These are phyloP conservation scores for Ameiurus melas DNA, from an alignment of 2,113 vertebrate genomes.

Conservation along the genomic window DNA sequence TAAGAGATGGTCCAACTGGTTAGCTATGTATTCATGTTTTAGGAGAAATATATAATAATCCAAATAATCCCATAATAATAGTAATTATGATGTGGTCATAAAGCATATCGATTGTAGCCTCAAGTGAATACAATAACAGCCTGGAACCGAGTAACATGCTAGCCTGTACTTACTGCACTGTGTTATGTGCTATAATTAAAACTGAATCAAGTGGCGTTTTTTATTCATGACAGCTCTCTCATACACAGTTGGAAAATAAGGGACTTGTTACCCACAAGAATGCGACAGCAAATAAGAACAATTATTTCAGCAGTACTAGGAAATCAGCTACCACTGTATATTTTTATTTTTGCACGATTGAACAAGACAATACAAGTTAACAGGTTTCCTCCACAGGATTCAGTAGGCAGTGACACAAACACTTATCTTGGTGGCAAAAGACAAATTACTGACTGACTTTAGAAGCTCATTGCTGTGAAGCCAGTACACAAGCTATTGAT, in stretches of 20 bases:
- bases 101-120: not conserved
- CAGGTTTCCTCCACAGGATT: not conserved
- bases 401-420: not conserved
- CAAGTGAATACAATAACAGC: constrained; percentile 7
- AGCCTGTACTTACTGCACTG: constrained; percentile 35
- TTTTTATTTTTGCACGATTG: not conserved
- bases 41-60: not conserved
- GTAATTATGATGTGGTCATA: not conserved
- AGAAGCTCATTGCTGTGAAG: constrained; percentile 35
- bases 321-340: not conserved
- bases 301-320: not conserved
- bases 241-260: constrained; percentile 30
- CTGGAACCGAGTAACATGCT: constrained; percentile 8
- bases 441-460: constrained; percentile 10
- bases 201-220: constrained; percentile 36
- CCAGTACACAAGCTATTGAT: constrained; percentile 49
- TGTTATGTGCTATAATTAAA: constrained; percentile 41
- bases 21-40: not conserved
- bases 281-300: not conserved
- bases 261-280: not conserved
- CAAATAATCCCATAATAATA: not conserved
- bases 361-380: not conserved
- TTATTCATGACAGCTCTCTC: constrained; percentile 16
- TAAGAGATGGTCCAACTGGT: not conserved
- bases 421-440: not conserved